Evolutionary conservation across 2,797 vertebrate species (phyloP), one percentile per base, ranked within the genome.

Genomic region (Remorina albescens): DNA sequence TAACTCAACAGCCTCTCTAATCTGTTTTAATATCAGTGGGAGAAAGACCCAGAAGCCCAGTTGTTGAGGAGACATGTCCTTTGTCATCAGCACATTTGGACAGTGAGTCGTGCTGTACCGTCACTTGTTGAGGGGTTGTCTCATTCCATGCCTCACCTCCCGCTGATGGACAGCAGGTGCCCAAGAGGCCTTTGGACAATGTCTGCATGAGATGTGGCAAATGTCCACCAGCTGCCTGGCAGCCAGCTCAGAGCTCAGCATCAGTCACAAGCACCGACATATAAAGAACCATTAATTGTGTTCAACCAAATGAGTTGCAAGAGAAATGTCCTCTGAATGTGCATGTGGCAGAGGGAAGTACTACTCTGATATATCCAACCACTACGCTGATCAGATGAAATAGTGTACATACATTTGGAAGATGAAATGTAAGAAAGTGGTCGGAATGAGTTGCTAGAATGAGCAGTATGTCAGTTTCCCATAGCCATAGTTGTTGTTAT

Each of bases 71-170:
- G 49, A 63, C 44, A 73, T 56, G 69, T 63, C 57, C 58, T 53
- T 75, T 81, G 85, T 85, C 65, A 41, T 57, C 67, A 49, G 72
- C 47, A 59, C 77, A 82, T 78, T 80, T 72, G 82, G 67, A 76
- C 78, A 58, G 32, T 18, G 70, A 74, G 71, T 73, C 30, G 26
- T 65, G 77, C 60, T 78, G 37, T 9, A 36, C 62, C 3, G 65
- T 90, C 92, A 93, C 90, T 92, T 93, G 92, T 91, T 86, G 82
- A 83, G 75, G 64, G 73, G 60, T 70, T 85, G 89, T 85, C 83
- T 85, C 82, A 81, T 80, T 88, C 84, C 85, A 68, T 64, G 77
- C 84, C 79, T 80, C 81, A 83, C 83, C 86, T 84, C 83, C 80
- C 80, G 76, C 82, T 82, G 86, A 88, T 78, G 78, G 88, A 86